These are phyloP conservation scores for Denticeps clupeoides DNA, from an alignment of 2,797 vertebrate genomes.

Conservation along the genomic window DNA sequence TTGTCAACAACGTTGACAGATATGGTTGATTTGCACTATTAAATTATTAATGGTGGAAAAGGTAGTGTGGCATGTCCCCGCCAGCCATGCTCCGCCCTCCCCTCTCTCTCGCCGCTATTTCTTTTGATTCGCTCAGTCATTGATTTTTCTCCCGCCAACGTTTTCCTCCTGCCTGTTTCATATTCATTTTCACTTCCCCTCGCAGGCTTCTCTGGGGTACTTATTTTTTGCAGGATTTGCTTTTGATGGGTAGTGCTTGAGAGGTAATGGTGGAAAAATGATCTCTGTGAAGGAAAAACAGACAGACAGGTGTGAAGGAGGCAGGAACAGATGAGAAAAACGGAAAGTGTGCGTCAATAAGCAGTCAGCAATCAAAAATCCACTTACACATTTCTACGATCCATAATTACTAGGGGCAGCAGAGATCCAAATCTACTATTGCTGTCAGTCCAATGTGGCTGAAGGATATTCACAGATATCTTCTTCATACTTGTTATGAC, in stretches of 20 bases:
- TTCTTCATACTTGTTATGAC: too few species aligned
- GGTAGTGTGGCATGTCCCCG: not conserved
- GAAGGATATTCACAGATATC: too few species aligned
- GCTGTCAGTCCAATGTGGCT: too few species aligned
- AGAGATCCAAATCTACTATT: too few species aligned
- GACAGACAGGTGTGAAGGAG: too few species aligned
- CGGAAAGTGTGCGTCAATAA: too few species aligned
- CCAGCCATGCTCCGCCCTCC: not conserved
- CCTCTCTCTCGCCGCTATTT: not conserved
- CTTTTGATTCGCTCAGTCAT: not conserved
- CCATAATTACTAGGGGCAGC: too few species aligned
- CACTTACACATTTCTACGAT: too few species aligned
- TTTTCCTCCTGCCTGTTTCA: not conserved
- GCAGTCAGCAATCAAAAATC: too few species aligned
- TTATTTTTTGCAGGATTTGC: not conserved
- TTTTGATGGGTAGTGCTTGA: not conserved
- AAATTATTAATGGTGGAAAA: conserved; percentile 1
- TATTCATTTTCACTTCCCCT: not conserved
- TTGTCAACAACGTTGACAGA: conserved; percentile 1
- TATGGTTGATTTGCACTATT: not conserved
- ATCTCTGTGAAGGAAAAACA: too few species aligned
- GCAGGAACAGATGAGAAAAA: too few species aligned
- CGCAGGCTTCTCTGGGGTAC: not conserved
- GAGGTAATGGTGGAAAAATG: not conserved
- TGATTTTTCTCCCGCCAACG: not conserved